phyloP scores from a whole-genome alignment of 2,888 invertebrate species.

The Philereme transversata region DNA sequence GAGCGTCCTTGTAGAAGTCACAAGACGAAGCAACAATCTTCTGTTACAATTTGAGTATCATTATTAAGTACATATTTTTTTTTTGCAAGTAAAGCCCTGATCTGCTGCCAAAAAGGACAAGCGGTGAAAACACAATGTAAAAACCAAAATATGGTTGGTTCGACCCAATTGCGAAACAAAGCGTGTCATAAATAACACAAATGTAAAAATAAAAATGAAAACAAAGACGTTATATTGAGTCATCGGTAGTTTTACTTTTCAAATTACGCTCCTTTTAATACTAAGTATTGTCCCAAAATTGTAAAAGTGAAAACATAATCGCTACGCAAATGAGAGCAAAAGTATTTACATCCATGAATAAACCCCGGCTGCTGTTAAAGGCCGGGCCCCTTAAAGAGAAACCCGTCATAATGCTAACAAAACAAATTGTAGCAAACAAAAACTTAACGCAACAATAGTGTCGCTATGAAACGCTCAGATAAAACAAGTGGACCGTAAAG shows the following conservation, averaged over 20 bases:
- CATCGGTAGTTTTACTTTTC: constrained; percentile 41
- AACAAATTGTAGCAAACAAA: constrained; percentile 63
- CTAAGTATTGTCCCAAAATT: constrained; percentile 35
- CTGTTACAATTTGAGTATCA: too few species aligned
- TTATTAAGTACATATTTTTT: too few species aligned
- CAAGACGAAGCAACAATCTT: too few species aligned
- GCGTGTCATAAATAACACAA: neutral
- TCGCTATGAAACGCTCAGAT: constrained; percentile 64
- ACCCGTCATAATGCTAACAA: constrained; percentile 53
- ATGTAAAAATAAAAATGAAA: constrained; percentile 3
- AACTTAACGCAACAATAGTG: constrained; percentile 64
- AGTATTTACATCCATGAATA: constrained; percentile 57
- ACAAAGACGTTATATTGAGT: constrained; percentile 24
- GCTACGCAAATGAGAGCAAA: constrained; percentile 63
- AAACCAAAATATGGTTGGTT: neutral
- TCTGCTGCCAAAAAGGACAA: too few species aligned
- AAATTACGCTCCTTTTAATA: constrained; percentile 38
- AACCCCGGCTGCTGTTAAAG: constrained; percentile 37
- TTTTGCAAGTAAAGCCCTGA: too few species aligned
- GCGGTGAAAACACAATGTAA: neutral
- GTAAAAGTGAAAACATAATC: constrained; percentile 53
- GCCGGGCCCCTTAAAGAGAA: constrained; percentile 58
- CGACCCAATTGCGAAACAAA: neutral
- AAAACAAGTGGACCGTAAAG: constrained; percentile 79
- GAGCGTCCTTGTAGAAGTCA: too few species aligned